Evolutionary conservation across 2,113 vertebrate species (phyloP).

Genomic region (Conger conger): DNA sequence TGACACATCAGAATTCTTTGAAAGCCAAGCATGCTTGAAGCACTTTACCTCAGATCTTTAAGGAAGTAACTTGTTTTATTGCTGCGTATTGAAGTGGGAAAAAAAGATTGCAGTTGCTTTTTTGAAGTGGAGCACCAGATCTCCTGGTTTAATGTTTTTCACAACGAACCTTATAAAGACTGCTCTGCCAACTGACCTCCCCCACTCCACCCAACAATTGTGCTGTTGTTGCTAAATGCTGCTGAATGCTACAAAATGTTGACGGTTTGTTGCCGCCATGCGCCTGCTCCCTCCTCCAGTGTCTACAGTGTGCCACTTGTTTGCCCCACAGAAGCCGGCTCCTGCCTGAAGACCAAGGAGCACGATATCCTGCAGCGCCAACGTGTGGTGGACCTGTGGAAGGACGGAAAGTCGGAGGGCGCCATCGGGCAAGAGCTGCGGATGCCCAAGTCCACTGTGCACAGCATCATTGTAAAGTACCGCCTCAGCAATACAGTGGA

Average conservation of each 20-base stretch:
- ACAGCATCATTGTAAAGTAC: constrained; percentile 82
- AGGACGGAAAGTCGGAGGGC: constrained; percentile 77
- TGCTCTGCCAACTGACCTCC: background rate
- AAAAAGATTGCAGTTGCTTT: constrained; percentile 9
- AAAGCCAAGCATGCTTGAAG: background rate
- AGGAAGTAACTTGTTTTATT: constrained; percentile 8
- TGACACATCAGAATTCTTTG: background rate
- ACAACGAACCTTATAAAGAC: background rate
- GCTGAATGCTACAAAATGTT: constrained; percentile 41
- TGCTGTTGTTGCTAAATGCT: constrained; percentile 26
- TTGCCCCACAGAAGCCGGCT: constrained; percentile 68
- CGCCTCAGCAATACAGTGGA: constrained; percentile 79
- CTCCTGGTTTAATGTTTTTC: background rate
- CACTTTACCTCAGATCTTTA: background rate
- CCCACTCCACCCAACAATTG: constrained; percentile 9
- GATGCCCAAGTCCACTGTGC: constrained; percentile 79
- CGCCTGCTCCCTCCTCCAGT: constrained; percentile 59
- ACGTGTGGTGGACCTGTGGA: constrained; percentile 80
- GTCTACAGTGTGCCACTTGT: constrained; percentile 81
- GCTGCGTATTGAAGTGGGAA: constrained; percentile 14
- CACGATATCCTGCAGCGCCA: constrained; percentile 76
- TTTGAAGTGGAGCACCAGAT: constrained; percentile 14
- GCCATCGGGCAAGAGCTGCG: constrained; percentile 74
- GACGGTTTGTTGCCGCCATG: constrained; percentile 32
- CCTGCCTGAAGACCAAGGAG: constrained; percentile 80